Evolutionary conservation across 2,113 vertebrate species (phyloP).

Genomic region (Globicephala melas): DNA sequence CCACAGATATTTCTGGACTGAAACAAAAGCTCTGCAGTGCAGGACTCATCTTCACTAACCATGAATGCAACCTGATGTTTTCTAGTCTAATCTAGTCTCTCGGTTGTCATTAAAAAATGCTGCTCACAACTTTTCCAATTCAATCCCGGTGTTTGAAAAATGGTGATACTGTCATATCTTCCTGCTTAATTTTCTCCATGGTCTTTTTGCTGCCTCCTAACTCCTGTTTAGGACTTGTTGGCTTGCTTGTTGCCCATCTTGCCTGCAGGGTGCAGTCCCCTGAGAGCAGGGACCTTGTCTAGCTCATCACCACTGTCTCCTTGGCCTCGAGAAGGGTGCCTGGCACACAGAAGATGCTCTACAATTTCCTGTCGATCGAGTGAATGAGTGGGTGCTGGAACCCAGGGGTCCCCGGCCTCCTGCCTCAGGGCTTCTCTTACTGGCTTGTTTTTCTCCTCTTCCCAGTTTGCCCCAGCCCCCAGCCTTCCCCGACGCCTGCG

Average conservation of each 20-base stretch:
- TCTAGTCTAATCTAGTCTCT: not conserved
- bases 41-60: not conserved
- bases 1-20: not conserved
- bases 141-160: not conserved
- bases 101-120: not conserved
- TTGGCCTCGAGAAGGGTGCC: accelerated
- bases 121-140: not conserved
- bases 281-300: not conserved
- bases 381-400: too few relatives aligned
- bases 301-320: not conserved
- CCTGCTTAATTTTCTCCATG: not conserved
- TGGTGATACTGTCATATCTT: accelerated
- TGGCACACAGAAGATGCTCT: not conserved
- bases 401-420: accelerated
- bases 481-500: not conserved
- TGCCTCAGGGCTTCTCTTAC: not conserved
- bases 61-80: not conserved
- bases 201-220: not conserved
- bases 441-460: not conserved
- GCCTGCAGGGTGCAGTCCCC: not conserved
- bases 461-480: not conserved
- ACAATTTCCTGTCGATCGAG: accelerated
- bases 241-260: not conserved
- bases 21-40: not conserved
- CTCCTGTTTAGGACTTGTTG: not conserved